Evolutionary conservation across 2,113 vertebrate genomes (phyloP).

Genomic region (Naja naja): DNA sequence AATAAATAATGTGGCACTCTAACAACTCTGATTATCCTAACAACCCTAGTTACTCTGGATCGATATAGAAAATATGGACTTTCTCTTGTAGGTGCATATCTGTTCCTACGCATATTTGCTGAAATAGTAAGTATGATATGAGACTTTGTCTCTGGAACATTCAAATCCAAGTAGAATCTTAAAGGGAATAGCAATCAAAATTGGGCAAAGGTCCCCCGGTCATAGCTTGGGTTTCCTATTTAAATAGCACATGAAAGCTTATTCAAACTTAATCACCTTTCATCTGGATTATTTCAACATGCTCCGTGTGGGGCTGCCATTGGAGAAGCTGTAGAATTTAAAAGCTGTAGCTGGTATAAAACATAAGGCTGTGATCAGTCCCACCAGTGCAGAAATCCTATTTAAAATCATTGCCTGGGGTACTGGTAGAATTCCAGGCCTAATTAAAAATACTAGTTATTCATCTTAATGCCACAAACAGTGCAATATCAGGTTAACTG

Average conservation of each 20-base stretch:
- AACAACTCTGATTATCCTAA: not conserved
- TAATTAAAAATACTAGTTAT: not conserved
- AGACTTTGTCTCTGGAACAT: not conserved
- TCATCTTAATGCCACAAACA: not conserved
- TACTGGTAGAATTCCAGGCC: not conserved
- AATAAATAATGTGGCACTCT: not conserved
- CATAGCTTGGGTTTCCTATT: not conserved
- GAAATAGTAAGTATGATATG: not conserved
- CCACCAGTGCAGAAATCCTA: not conserved
- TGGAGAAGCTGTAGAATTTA: not conserved
- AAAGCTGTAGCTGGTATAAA: not conserved
- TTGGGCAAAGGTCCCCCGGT: not conserved
- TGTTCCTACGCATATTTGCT: not conserved
- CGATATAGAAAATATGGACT: not conserved
- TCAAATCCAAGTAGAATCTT: not conserved
- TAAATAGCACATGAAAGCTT: not conserved
- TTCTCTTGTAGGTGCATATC: not conserved
- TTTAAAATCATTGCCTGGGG: not conserved
- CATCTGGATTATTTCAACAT: not conserved
- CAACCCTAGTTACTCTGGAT: not conserved
- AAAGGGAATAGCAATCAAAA: not conserved
- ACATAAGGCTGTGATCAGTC: not conserved
- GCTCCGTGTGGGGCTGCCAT: not conserved
- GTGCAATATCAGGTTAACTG: not conserved
- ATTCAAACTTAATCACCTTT: not conserved